Conservation (phyloP, 2,113 vertebrate genomes). For the Pandion haliaetus region DNA sequence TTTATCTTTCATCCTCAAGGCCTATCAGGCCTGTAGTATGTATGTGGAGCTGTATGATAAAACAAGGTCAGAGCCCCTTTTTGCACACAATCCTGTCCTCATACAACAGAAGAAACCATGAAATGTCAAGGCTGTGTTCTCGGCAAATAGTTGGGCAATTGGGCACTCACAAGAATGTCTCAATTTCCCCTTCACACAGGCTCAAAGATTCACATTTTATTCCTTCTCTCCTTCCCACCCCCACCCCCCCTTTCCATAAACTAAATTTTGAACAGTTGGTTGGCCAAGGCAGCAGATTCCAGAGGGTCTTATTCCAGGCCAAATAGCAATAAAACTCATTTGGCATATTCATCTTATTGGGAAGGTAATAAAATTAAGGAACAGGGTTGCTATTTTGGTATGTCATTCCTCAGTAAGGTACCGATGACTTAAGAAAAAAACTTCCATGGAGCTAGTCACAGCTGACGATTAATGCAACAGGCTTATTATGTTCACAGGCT, state of each 20-base stretch:
- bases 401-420: constrained; percentile 3
- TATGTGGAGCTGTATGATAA: neutral
- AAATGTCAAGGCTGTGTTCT: neutral
- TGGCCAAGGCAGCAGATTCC: constrained; percentile 28
- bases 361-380: constrained; percentile 57
- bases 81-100: neutral
- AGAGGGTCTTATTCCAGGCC: constrained; percentile 1
- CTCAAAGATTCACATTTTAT: neutral
- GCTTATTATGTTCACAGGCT: neutral
- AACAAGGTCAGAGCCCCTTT: neutral
- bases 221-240: neutral
- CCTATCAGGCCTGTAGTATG: neutral
- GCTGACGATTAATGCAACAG: neutral
- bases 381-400: neutral
- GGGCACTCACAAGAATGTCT: neutral
- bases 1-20: neutral
- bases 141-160: neutral
- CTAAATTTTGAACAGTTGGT: neutral
- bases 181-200: neutral
- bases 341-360: neutral
- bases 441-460: neutral
- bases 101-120: neutral
- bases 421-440: neutral
- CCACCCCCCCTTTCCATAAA: neutral
- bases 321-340: constrained; percentile 51